A percentile compares a stretch with the other conserved stretches of the same genome.
Evolutionary conservation across 2,888 invertebrate species (phyloP).

Genomic region (Punctoribates punctum): DNA sequence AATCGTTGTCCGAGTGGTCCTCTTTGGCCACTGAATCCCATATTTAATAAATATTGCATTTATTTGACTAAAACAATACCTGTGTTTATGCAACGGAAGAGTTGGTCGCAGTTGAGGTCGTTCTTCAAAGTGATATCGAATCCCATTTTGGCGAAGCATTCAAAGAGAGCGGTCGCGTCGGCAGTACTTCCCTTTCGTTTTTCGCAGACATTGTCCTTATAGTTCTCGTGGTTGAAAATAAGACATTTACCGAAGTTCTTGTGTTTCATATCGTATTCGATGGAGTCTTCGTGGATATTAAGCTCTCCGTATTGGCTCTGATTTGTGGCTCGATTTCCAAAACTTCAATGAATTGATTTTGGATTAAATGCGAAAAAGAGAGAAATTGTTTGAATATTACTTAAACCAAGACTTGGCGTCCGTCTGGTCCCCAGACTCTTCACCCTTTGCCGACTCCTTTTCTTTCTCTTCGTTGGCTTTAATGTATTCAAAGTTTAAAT

Average conservation of each 20-base stretch:
- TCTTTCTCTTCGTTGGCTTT: neutral
- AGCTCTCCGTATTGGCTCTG: neutral
- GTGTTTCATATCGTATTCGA: slow-evolving; percentile 81
- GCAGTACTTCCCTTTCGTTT: slow-evolving; percentile 29
- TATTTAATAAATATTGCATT: neutral
- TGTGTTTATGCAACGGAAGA: neutral
- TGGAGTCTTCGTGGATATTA: slow-evolving; percentile 17
- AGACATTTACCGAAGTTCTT: slow-evolving; percentile 71
- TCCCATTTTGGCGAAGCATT: slow-evolving; percentile 28
- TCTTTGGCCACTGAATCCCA: slow-evolving; percentile 47
- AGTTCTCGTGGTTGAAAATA: slow-evolving; percentile 83
- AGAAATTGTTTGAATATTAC: neutral
- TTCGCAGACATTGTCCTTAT: neutral
- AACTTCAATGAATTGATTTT: neutral
- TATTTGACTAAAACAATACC: neutral
- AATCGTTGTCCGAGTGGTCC: slow-evolving; percentile 78
- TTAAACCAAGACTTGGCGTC: slow-evolving; percentile 1
- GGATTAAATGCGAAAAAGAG: neutral
- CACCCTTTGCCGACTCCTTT: neutral
- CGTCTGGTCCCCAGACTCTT: neutral
- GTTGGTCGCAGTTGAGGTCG: neutral
- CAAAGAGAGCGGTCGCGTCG: slow-evolving; percentile 22
- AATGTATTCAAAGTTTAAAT: neutral
- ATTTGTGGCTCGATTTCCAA: neutral
- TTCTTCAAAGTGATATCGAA: neutral